These are phyloP conservation scores for Ochropleura leucogaster DNA, from an alignment of 2,888 invertebrate species.

Conservation along the genomic window DNA sequence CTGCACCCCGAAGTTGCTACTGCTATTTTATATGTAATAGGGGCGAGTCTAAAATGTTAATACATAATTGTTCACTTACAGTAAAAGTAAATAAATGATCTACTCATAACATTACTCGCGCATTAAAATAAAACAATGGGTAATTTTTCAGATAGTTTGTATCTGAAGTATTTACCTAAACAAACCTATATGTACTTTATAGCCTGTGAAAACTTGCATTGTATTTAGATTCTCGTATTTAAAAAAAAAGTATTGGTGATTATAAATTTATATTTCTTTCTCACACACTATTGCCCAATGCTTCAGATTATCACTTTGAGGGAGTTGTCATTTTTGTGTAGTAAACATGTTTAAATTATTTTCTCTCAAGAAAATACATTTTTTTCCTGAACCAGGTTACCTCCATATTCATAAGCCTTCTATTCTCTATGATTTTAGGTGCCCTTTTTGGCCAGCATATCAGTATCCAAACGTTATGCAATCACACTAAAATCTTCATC, in stretches of 20 bases:
- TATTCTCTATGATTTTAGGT: not conserved
- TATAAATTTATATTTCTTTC: not conserved
- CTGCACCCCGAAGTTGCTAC: too few species aligned
- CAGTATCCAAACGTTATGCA: not conserved
- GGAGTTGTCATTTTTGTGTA: not conserved
- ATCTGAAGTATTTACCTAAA: slow-evolving; percentile 18
- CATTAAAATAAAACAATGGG: slow-evolving; percentile 5
- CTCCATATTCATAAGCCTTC: not conserved
- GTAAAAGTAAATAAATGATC: slow-evolving; percentile 1
- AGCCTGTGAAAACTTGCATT: slow-evolving; percentile 3
- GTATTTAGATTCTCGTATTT: not conserved
- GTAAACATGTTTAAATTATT: not conserved
- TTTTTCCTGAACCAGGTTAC: not conserved
- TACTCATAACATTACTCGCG: not conserved
- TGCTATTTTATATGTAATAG: too few species aligned
- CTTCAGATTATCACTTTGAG: not conserved
- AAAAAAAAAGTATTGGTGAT: not conserved
- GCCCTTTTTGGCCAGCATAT: not conserved
- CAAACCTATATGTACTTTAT: slow-evolving; percentile 13
- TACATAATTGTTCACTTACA: too few species aligned
- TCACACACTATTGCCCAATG: not conserved
- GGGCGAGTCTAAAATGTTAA: not conserved
- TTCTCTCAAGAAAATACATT: too few species aligned
- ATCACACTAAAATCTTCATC: not conserved
- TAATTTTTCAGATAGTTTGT: slow-evolving; percentile 11